phyloP scores from a whole-genome alignment of 2,888 invertebrate species.

The Conomelus anceps region DNA sequence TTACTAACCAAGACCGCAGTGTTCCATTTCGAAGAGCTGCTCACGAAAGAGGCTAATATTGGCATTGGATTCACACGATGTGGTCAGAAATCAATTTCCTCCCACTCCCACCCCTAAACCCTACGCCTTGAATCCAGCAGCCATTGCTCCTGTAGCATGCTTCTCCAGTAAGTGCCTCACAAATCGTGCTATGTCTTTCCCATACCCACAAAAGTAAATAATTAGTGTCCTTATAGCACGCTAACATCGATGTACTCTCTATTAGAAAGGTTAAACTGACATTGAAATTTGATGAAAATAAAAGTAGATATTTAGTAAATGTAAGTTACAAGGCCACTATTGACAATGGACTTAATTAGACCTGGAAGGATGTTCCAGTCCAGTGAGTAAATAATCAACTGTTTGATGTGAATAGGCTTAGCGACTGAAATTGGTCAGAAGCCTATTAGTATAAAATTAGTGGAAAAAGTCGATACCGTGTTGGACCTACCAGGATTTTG shows the following conservation, averaged over 20 bases:
- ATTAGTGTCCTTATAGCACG: not conserved
- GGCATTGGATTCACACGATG: not conserved
- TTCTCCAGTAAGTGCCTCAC: not conserved
- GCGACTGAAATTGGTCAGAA: too few species aligned
- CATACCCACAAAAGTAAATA: not conserved
- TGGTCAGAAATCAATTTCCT: not conserved
- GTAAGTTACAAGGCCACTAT: too few species aligned
- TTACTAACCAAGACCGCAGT: not conserved
- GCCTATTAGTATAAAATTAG: too few species aligned
- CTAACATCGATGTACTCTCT: not conserved
- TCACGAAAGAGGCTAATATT: not conserved
- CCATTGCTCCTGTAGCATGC: not conserved
- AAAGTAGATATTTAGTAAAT: too few species aligned
- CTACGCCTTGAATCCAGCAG: too few species aligned
- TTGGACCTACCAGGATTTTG: too few species aligned
- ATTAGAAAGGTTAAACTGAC: too few species aligned
- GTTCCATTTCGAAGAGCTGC: not conserved
- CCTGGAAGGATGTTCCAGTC: too few species aligned
- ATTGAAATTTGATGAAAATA: not conserved
- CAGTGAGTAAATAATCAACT: too few species aligned
- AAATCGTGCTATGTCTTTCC: not conserved
- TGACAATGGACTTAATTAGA: too few species aligned
- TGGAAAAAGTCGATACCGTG: too few species aligned
- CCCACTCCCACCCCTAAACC: not conserved
- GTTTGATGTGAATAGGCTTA: too few species aligned